These are phyloP conservation scores for Caenorhabditis panamensis DNA, from an alignment of 2,888 invertebrate species.

Conservation along the genomic window DNA sequence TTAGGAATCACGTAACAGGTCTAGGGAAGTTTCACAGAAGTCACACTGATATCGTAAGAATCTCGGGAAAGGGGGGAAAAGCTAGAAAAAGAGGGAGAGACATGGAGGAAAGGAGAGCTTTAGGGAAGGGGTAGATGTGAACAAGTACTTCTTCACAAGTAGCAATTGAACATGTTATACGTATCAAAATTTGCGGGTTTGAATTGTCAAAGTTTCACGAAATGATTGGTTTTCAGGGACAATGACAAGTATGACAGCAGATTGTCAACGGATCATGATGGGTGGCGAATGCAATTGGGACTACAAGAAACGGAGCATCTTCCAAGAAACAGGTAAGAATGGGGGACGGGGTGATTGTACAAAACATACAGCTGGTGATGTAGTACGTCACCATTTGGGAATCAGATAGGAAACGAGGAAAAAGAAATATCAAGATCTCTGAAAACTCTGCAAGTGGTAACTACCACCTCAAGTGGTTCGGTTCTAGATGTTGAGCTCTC, in stretches of 20 bases:
- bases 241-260: not conserved
- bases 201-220: not conserved
- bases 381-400: no score
- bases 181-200: not conserved
- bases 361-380: not conserved
- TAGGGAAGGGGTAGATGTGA: not conserved
- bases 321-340: not conserved
- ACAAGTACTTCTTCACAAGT: not conserved
- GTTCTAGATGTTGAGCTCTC: no score
- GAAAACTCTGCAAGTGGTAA: not conserved
- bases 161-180: not conserved
- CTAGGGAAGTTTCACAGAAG: not conserved
- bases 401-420: not conserved
- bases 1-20: not conserved
- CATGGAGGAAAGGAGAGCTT: not conserved
- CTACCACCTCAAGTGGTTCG: no score
- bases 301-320: slow-evolving; percentile 2
- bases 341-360: not conserved
- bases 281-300: not conserved
- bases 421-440: not conserved
- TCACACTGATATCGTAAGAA: not conserved
- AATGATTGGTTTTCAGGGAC: not conserved
- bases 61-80: not conserved
- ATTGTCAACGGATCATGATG: not conserved
- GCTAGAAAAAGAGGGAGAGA: not conserved